Evolutionary conservation across 2,797 vertebrate species (phyloP).

Genomic region (Urophycis tenuis): DNA sequence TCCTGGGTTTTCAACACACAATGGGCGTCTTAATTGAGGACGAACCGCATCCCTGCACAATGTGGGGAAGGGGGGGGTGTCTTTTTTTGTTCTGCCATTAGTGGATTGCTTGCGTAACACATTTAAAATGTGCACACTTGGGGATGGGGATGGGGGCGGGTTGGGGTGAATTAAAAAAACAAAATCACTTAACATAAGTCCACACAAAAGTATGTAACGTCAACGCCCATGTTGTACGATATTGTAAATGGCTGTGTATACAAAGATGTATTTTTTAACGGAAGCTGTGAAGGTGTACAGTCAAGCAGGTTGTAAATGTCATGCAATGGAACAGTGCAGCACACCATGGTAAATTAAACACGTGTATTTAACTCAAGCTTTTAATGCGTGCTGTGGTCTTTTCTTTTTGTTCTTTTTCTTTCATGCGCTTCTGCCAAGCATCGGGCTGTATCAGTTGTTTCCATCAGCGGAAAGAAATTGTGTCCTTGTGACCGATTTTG

Average conservation of each 20-base stretch:
- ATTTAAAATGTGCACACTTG: constrained; percentile 25
- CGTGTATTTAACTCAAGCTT: constrained; percentile 56
- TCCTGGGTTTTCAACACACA: constrained; percentile 16
- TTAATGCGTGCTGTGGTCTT: constrained; percentile 23
- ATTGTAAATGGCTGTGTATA: constrained; percentile 76
- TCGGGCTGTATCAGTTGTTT: not conserved
- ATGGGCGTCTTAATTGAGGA: constrained; percentile 14
- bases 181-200: constrained; percentile 35
- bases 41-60: not conserved
- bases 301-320: constrained; percentile 63
- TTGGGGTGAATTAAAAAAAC: constrained; percentile 13
- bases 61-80: constrained; percentile 16
- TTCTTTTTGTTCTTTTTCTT: not conserved
- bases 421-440: not conserved
- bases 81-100: constrained; percentile 24
- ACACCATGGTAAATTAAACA: constrained; percentile 73
- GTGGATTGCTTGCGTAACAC: constrained; percentile 40
- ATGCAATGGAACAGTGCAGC: constrained; percentile 54
- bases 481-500: not conserved
- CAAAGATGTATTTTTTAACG: constrained; percentile 77
- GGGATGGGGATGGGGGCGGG: not conserved
- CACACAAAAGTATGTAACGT: constrained; percentile 38
- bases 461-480: not conserved
- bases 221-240: constrained; percentile 65
- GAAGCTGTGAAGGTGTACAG: constrained; percentile 74